phyloP scores from a whole-genome alignment of 2,797 vertebrate species.

The Dryobates pubescens region DNA sequence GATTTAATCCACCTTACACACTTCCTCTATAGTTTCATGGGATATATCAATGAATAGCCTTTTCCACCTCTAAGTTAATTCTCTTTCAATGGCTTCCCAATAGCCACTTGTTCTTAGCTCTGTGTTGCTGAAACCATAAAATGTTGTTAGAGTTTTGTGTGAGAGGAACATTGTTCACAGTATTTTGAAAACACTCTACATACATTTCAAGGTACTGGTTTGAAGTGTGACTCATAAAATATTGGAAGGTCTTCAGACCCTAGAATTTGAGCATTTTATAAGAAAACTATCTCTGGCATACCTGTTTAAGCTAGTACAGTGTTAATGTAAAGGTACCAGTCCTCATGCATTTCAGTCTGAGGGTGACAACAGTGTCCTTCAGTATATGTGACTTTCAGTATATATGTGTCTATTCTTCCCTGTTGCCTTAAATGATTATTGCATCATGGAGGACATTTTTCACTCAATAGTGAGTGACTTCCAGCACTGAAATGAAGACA shows the following conservation, averaged over 20 bases:
- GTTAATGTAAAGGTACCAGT: not conserved
- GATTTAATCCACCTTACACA: not conserved
- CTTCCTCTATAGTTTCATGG: not conserved
- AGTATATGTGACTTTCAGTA: not conserved
- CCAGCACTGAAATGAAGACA: not conserved
- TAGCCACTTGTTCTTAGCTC: not conserved
- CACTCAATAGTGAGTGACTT: not conserved
- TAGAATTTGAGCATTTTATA: not conserved
- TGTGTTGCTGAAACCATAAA: not conserved
- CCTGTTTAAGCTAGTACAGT: not conserved
- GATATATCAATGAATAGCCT: not conserved
- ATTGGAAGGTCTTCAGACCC: not conserved
- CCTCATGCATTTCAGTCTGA: not conserved
- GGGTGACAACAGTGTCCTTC: not conserved
- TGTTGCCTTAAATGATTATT: not conserved
- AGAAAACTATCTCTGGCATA: not conserved
- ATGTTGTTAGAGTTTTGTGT: not conserved
- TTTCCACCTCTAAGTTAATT: not conserved
- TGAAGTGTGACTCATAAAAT: not conserved
- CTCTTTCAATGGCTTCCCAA: not conserved
- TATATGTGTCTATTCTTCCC: not conserved
- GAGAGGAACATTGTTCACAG: not conserved
- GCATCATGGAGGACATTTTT: not conserved
- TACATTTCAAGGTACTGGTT: not conserved
- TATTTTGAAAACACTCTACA: not conserved